A percentile compares a stretch with the other conserved stretches of the same genome.
These are phyloP conservation scores for Molossus molossus DNA, from an alignment of 2,797 vertebrate species.

Conservation along the genomic window DNA sequence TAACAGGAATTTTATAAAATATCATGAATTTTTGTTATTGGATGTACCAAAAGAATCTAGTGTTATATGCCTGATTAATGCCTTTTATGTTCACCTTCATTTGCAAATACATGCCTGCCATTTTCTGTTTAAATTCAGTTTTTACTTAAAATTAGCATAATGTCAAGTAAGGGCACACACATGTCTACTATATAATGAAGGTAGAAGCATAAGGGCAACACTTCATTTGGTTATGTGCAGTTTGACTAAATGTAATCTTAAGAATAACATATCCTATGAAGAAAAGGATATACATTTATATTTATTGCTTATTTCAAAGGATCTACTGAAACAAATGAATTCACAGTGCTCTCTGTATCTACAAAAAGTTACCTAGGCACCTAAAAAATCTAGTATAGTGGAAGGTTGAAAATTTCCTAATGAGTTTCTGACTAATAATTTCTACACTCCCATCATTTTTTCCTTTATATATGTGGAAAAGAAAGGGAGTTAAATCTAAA, in stretches of 20 bases:
- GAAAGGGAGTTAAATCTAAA: constrained; percentile 35
- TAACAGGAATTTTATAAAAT: constrained; percentile 10
- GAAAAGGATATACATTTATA: not conserved
- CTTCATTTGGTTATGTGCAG: not conserved
- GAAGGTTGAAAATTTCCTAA: not conserved
- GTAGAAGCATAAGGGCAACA: not conserved
- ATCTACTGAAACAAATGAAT: not conserved
- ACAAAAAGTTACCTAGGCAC: not conserved
- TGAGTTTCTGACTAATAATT: constrained; percentile 16
- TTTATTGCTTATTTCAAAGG: constrained; percentile 21
- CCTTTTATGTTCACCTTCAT: not conserved
- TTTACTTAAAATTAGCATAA: constrained; percentile 23
- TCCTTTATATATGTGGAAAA: not conserved
- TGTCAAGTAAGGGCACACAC: not conserved
- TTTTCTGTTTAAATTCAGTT: constrained; percentile 27
- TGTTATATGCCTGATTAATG: not conserved
- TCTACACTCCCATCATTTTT: not conserved
- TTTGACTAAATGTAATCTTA: constrained; percentile 1
- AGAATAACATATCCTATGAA: not conserved
- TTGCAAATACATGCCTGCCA: not conserved
- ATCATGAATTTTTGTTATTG: not conserved
- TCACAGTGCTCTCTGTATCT: not conserved
- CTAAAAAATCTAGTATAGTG: not conserved
- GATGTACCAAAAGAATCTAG: not conserved
- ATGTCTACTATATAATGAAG: not conserved